phyloP scores from a whole-genome alignment of 2,888 invertebrate genomes.

The Rhyacophila evoluta region DNA sequence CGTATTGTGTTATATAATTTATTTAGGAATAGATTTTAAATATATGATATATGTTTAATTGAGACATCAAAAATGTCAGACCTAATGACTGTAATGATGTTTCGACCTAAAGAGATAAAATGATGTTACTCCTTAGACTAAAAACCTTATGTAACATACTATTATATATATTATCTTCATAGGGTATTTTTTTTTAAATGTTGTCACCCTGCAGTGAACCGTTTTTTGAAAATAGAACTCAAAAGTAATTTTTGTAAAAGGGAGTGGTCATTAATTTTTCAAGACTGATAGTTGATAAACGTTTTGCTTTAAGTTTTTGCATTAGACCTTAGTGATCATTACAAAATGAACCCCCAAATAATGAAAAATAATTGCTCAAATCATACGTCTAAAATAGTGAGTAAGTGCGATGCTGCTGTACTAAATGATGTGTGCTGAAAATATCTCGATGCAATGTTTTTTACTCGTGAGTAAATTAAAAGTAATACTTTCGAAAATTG shows the following conservation, averaged over 20 bases:
- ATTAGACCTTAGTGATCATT: constrained; percentile 52
- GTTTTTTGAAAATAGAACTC: constrained; percentile 27
- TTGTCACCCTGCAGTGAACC: not conserved
- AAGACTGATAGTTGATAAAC: constrained; percentile 72
- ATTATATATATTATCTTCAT: constrained; percentile 5
- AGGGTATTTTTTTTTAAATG: not conserved
- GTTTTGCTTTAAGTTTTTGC: constrained; percentile 59
- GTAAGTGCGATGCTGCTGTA: constrained; percentile 43
- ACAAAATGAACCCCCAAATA: constrained; percentile 49
- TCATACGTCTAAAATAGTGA: constrained; percentile 51
- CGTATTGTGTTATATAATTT: too few species aligned
- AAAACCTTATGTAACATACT: constrained; percentile 17
- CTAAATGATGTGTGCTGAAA: constrained; percentile 34
- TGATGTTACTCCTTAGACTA: not conserved
- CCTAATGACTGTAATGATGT: not conserved
- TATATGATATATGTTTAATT: not conserved
- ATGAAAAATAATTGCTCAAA: constrained; percentile 54
- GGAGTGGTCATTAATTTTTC: constrained; percentile 68
- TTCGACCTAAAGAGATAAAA: constrained; percentile 19
- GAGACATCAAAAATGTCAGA: constrained; percentile 2
- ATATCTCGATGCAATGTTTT: constrained; percentile 16
- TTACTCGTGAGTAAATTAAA: not conserved
- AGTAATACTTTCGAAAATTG: not conserved
- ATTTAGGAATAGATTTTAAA: too few species aligned
- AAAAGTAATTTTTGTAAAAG: constrained; percentile 34